These are phyloP conservation scores for Oreochromis spilurus DNA, from an alignment of 2,113 vertebrate species.

Conservation along the genomic window DNA sequence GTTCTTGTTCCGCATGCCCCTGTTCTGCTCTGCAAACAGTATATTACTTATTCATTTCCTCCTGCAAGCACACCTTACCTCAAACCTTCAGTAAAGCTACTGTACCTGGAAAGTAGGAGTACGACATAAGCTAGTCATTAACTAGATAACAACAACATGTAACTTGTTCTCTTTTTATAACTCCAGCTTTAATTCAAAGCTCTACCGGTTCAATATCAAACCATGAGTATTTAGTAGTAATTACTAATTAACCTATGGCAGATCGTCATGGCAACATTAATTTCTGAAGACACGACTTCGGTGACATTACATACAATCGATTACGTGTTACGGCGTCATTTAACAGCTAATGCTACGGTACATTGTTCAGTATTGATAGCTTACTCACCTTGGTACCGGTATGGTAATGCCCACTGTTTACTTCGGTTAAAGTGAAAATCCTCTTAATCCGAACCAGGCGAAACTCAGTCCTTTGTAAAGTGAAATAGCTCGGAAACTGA, in stretches of 20 bases:
- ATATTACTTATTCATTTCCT: neutral
- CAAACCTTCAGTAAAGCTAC: neutral
- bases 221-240: neutral
- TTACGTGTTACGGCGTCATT: neutral
- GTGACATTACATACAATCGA: neutral
- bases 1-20: neutral
- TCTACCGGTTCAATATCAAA: neutral
- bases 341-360: neutral
- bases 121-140: neutral
- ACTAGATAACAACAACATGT: neutral
- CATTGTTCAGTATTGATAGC: neutral
- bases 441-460: neutral
- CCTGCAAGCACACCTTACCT: neutral
- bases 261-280: neutral
- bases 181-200: neutral
- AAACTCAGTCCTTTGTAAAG: neutral
- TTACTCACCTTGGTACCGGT: constrained; percentile 26
- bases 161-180: neutral
- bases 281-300: neutral
- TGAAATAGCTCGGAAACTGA: neutral
- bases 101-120: neutral
- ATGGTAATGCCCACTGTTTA: neutral
- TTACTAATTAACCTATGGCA: neutral
- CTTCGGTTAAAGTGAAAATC: neutral
- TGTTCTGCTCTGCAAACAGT: neutral